Evolutionary conservation across 2,113 vertebrate species (phyloP).

Genomic region (Trematocara macrostoma): DNA sequence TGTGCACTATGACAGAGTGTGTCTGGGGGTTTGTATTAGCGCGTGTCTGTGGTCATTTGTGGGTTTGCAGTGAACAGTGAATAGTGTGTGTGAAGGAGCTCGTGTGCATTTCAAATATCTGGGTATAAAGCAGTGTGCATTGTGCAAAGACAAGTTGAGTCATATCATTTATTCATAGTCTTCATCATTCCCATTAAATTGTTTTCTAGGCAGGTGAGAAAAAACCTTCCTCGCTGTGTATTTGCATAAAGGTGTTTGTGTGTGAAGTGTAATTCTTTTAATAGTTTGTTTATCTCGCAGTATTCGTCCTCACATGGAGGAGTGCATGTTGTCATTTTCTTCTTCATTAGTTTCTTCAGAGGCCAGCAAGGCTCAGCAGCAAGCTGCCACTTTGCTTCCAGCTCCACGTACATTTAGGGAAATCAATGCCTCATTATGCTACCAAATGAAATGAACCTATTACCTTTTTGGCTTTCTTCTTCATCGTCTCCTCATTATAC

Average conservation of each 20-base stretch:
- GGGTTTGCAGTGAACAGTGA: neutral
- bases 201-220: neutral
- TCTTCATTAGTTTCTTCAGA: slow-evolving; percentile 20
- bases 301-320: neutral
- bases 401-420: slow-evolving; percentile 21
- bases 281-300: neutral
- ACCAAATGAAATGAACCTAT: slow-evolving; percentile 14
- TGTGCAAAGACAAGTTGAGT: neutral
- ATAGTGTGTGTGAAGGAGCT: neutral
- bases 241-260: neutral
- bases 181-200: neutral
- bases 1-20: neutral
- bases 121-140: neutral
- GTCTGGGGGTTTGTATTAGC: neutral
- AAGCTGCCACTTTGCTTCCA: slow-evolving; percentile 4
- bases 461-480: slow-evolving; percentile 9
- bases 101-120: neutral
- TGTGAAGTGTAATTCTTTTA: neutral
- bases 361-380: neutral
- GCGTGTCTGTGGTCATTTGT: neutral
- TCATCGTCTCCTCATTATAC: neutral
- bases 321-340: slow-evolving; percentile 30
- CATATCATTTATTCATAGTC: neutral
- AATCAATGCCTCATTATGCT: slow-evolving; percentile 22
- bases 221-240: neutral